Evolutionary conservation across 2,113 vertebrate species (phyloP).

Genomic region (Mirounga angustirostris): DNA sequence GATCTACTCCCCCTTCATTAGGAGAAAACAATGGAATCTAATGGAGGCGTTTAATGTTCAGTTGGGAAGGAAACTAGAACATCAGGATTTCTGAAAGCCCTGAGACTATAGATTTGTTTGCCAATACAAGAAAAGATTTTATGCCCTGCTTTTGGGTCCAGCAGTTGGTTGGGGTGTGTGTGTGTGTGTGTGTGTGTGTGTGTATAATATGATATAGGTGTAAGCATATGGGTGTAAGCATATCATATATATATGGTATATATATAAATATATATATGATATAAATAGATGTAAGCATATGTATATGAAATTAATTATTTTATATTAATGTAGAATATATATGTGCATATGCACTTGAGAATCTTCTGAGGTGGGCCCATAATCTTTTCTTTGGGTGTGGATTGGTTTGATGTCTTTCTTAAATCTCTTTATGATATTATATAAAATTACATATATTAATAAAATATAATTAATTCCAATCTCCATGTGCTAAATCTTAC

Average conservation of each 20-base stretch:
- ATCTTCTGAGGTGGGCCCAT: not conserved
- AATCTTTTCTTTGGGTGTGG: not conserved
- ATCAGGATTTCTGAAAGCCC: not conserved
- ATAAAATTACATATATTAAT: not conserved
- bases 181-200: too few species aligned
- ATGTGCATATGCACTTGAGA: not conserved
- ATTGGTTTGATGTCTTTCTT: not conserved
- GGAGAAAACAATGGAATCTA: not conserved
- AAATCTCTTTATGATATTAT: not conserved
- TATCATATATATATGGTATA: too few species aligned
- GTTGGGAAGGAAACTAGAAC: not conserved
- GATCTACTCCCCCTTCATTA: not conserved
- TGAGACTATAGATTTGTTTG: not conserved
- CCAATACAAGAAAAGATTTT: not conserved
- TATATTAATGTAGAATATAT: conserved; percentile 2
- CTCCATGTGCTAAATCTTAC: not conserved
- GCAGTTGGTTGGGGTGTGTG: not conserved
- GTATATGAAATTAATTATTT: conserved; percentile 20
- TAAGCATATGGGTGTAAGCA: too few species aligned
- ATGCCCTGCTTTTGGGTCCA: not conserved
- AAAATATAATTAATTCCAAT: not conserved
- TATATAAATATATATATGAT: too few species aligned
- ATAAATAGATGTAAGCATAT: not conserved
- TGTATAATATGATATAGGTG: too few species aligned
- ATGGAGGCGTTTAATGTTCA: not conserved